Percentiles rank a stretch among this genome's conserved stretches.
Conservation (phyloP, 2,888 invertebrate species). For the Eilema sororculum region DNA sequence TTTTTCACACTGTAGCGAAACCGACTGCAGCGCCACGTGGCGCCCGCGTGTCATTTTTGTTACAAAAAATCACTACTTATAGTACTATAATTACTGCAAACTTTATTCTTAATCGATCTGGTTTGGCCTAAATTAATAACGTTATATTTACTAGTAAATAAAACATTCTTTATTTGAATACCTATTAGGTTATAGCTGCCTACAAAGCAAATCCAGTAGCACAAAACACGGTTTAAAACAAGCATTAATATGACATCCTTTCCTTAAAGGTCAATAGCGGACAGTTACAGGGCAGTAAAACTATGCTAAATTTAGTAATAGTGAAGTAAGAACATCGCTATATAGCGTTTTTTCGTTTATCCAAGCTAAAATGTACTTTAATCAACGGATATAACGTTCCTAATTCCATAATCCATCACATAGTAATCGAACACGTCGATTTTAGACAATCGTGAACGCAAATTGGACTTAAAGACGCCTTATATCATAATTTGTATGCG, state of each 20-base stretch:
- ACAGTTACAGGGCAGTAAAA: constrained; percentile 45
- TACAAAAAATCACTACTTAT: too few species aligned
- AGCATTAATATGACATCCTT: constrained; percentile 17
- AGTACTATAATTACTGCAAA: too few species aligned
- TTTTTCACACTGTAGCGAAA: too few species aligned
- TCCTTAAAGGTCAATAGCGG: constrained; percentile 46
- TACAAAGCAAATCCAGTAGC: not conserved
- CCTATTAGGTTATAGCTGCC: not conserved
- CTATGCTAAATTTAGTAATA: constrained; percentile 46
- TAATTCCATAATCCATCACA: constrained; percentile 33
- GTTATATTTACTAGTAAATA: not conserved
- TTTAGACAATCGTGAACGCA: constrained; percentile 39
- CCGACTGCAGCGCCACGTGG: too few species aligned
- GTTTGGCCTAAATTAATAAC: too few species aligned
- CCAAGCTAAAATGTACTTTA: constrained; percentile 51
- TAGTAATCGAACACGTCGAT: constrained; percentile 34
- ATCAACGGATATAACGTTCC: constrained; percentile 43
- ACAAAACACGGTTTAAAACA: constrained; percentile 15
- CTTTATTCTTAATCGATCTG: too few species aligned
- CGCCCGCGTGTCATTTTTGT: too few species aligned
- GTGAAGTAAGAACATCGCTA: constrained; percentile 48
- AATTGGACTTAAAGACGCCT: constrained; percentile 65
- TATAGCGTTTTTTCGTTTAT: constrained; percentile 45
- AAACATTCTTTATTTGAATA: not conserved
- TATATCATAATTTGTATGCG: constrained; percentile 70